Conservation (phyloP, 2,888 invertebrate species). For the Perizoma affinitatum region DNA sequence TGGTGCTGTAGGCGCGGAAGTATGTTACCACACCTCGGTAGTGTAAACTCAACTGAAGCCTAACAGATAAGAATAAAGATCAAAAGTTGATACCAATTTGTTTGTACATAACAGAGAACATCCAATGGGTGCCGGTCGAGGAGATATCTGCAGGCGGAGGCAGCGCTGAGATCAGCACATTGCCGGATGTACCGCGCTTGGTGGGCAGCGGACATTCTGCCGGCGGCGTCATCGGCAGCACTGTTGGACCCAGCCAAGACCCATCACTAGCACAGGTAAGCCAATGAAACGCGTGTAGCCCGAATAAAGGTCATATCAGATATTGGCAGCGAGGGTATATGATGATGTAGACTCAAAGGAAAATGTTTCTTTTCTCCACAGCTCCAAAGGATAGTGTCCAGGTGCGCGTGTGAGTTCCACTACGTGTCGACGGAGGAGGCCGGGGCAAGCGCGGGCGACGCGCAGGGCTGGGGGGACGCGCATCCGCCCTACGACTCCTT, state of each 20-base stretch:
- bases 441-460: slow-evolving; percentile 73
- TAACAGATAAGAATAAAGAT: no score
- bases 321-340: no score
- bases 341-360: no score
- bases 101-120: slow-evolving; percentile 86
- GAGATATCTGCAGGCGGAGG: slow-evolving; percentile 92
- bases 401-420: slow-evolving; percentile 99
- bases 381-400: slow-evolving; percentile 97
- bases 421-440: slow-evolving; percentile 97
- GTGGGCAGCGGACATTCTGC: slow-evolving; percentile 98
- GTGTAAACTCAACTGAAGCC: background rate
- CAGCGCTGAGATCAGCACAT: slow-evolving; percentile 90
- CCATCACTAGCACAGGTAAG: slow-evolving; percentile 76
- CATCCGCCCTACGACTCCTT: slow-evolving; percentile 96
- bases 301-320: no score
- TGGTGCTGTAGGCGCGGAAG: background rate
- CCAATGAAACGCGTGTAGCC: no score
- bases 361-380: slow-evolving; percentile 58
- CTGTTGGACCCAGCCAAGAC: slow-evolving; percentile 89
- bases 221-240: slow-evolving; percentile 97
- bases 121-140: slow-evolving; percentile 97
- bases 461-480: slow-evolving; percentile 90
- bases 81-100: no score
- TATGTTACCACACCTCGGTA: background rate
- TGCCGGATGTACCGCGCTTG: slow-evolving; percentile 94